Base-by-base conservation (phyloP, 1,140 invertebrate genomes). In the Drosophila athabasca region DNA sequence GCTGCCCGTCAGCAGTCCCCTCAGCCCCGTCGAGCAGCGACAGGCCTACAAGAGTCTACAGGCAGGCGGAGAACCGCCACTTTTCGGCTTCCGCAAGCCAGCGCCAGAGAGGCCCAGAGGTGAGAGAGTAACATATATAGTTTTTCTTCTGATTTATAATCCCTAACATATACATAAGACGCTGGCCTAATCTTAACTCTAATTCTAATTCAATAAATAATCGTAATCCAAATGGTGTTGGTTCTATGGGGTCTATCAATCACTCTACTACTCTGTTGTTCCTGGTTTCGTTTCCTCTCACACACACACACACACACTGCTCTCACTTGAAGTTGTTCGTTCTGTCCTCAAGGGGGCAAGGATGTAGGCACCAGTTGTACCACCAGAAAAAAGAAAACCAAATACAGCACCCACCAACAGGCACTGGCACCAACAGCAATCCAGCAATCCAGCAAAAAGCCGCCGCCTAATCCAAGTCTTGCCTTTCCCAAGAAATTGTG, bases 1-100 rank as follows among this genome's bases (percentile, higher is more conserved):
- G 76, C 93, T 94, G 53, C 93, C 94, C 31, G 93, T 93, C 43
- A 93, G 93, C 75, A 94, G 94, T 72, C 95, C 95, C 6, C 87
- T 96, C 19, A 96, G 95, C 65, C 96, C 96, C 1, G 93, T 94
- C 5, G 96, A 98, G 81, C 95, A 97, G 78, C 94, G 95, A 68
- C 94, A 95, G 62, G 95, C 95, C 9, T 99, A 99, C 91, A 95
- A 96, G 90, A 95, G 94, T 19, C 95, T 98, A 54, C 97, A 97
- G 91, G 95, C 95, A 67, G 98, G 98, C 5, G 97, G 97, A 2
- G 97, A 99, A 93, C 96, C 97, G 1, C 97, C 97, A 29, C 93
- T 98, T 17, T 95, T 97, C 76, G 97, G 97, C 48, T 94, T 98
- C 76, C 93, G 97, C 22, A 98, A 98, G 92, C 95, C 95, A 43